Conservation (phyloP, 1,140 invertebrate species). For the Hestina assimilis region DNA sequence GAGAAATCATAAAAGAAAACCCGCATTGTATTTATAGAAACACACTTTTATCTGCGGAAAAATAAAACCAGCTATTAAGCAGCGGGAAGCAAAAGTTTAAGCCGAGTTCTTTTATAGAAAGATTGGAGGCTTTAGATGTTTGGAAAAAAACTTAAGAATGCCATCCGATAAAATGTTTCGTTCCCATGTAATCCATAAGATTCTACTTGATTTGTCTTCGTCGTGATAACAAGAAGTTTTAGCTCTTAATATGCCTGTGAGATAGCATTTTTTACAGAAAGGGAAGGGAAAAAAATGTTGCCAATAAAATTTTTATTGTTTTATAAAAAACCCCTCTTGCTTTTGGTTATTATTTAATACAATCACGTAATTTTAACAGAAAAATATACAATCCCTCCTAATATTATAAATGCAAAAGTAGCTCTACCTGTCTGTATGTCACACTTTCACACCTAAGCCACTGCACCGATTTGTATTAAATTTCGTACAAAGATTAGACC, state of each 20-base stretch:
- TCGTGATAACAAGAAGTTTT: conserved; percentile 27
- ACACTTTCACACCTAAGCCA: too few species aligned
- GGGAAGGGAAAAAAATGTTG: too few species aligned
- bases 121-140: conserved; percentile 59
- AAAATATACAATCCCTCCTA: too few species aligned
- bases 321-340: too few species aligned
- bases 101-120: conserved; percentile 50
- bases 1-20: conserved; percentile 33
- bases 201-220: conserved; percentile 55
- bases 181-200: conserved; percentile 55
- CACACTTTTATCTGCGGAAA: conserved; percentile 37
- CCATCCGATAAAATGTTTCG: conserved; percentile 60
- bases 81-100: conserved; percentile 60
- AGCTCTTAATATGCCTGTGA: neutral
- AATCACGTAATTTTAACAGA: too few species aligned
- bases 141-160: conserved; percentile 50
- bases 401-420: too few species aligned
- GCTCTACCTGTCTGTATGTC: too few species aligned
- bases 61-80: conserved; percentile 52
- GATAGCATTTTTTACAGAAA: neutral
- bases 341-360: too few species aligned
- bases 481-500: too few species aligned
- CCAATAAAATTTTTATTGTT: too few species aligned
- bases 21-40: conserved; percentile 34
- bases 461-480: too few species aligned